A percentile compares a stretch with the other conserved stretches of the same genome.
These are phyloP conservation scores for Pristis pectinata DNA, from an alignment of 2,797 vertebrate genomes.

Conservation along the genomic window DNA sequence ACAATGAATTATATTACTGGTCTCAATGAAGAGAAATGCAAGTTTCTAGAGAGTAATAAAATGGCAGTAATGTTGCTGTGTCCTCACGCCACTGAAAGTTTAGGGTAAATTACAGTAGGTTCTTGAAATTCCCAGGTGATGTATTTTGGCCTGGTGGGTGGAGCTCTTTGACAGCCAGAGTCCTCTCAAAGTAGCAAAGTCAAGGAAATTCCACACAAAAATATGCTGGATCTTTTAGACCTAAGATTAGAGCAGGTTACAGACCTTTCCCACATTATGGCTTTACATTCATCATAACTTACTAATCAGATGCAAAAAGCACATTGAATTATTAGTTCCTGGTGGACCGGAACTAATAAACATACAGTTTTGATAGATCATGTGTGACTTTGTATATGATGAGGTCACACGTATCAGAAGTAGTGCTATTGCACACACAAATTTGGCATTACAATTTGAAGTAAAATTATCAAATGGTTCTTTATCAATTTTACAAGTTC, in stretches of 20 bases:
- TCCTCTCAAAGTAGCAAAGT: neutral
- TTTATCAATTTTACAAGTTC: neutral
- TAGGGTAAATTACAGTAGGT: neutral
- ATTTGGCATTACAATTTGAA: neutral
- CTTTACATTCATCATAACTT: neutral
- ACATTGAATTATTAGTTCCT: neutral
- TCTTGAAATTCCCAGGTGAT: neutral
- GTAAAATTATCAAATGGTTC: neutral
- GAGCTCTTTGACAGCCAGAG: neutral
- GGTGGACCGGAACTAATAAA: neutral
- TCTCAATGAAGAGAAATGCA: neutral
- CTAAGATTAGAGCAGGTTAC: neutral
- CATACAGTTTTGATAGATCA: neutral
- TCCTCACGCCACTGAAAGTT: neutral
- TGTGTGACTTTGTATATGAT: neutral
- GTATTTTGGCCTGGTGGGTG: neutral
- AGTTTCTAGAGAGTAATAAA: neutral
- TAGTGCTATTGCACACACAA: neutral
- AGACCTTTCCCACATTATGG: neutral
- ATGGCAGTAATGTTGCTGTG: neutral
- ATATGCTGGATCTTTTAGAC: neutral
- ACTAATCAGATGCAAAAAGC: neutral
- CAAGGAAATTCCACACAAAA: neutral
- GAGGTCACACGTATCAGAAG: neutral
- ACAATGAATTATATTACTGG: neutral